A percentile compares a stretch with the other conserved stretches of the same genome.
phyloP scores from a whole-genome alignment of 1,140 invertebrate species.

The Lysiphlebus fabarum region DNA sequence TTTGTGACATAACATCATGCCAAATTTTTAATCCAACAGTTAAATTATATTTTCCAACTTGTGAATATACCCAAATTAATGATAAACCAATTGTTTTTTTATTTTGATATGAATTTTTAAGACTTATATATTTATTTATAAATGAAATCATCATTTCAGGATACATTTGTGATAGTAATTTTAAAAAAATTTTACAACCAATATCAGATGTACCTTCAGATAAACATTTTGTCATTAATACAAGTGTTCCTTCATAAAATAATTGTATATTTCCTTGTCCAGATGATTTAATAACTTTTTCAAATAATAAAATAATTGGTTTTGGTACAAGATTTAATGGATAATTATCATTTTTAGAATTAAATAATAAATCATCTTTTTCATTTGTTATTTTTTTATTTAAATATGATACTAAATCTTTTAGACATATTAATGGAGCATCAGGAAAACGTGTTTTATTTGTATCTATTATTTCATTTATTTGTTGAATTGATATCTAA shows the following conservation, averaged over 20 bases:
- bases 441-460: slow-evolving; percentile 61
- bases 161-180: slow-evolving; percentile 64
- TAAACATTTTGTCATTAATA: slow-evolving; percentile 65
- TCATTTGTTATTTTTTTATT: slow-evolving; percentile 63
- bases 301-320: slow-evolving; percentile 54
- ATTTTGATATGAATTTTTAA: slow-evolving; percentile 78
- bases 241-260: slow-evolving; percentile 65
- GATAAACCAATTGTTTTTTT: slow-evolving; percentile 72
- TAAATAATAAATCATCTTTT: slow-evolving; percentile 60
- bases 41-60: slow-evolving; percentile 68
- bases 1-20: slow-evolving; percentile 76
- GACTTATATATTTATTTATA: slow-evolving; percentile 60
- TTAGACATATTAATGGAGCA: slow-evolving; percentile 62
- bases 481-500: slow-evolving; percentile 61
- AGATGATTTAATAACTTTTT: slow-evolving; percentile 58
- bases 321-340: slow-evolving; percentile 58
- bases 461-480: slow-evolving; percentile 54
- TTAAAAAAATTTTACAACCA: slow-evolving; percentile 69
- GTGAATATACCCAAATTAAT: slow-evolving; percentile 75
- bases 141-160: slow-evolving; percentile 63
- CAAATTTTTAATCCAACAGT: slow-evolving; percentile 73
- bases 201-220: slow-evolving; percentile 61
- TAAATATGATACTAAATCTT: slow-evolving; percentile 62
- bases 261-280: slow-evolving; percentile 58
- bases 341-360: slow-evolving; percentile 53